Base-by-base conservation (phyloP, 2,113 vertebrate species). In the Catharus bicknelli region DNA sequence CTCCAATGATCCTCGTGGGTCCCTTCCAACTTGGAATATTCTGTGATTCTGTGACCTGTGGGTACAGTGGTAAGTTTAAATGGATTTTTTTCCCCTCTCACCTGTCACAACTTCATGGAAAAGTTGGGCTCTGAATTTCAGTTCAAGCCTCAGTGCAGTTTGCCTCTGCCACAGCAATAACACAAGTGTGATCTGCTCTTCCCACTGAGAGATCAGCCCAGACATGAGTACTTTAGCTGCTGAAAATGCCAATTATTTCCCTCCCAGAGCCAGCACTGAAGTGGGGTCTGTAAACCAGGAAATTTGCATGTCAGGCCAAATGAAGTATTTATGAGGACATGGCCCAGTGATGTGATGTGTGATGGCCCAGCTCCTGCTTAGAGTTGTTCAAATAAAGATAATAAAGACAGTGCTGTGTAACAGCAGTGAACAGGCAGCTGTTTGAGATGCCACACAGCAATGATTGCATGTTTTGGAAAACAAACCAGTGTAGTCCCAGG, bases 1-100 rank as follows among this genome's bases (percentile, higher is more conserved):
- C 22, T 48, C 29, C 0, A 0, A 9, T 50, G 51, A 26, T 25
- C 30, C 36, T 58, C 42, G 25, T 34, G 43, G 7, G 70, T 57
- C 16, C 19, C 25, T 66, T 75, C 66, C 43, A 66, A 0, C 30
- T 17, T 34, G 36, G 36, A 66, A 34, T 75, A 25, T 25, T 47
- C 30, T 74, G 50, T 54, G 25, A 17, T 22, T 34, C 47, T 2
- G 2, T 72, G 51, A 27, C 26, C 26, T 51, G 15, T 51, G 50
- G 50, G 21, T 26, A 5, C 11, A 5, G 5, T 45, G 11, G 27
- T 43, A 58, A n/a, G 38, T 58, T 63, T 51, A 13, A 27, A 57
- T 62, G 12, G 16, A 13, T 20, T 29, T 23, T 38, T 54, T 54
- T 36, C 14, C 9, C 8, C 9, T 36, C 16, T 61, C 7, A 53